Evolutionary conservation across 2,888 invertebrate genomes (phyloP).

Genomic region (Sarcophaga caerulescens): DNA sequence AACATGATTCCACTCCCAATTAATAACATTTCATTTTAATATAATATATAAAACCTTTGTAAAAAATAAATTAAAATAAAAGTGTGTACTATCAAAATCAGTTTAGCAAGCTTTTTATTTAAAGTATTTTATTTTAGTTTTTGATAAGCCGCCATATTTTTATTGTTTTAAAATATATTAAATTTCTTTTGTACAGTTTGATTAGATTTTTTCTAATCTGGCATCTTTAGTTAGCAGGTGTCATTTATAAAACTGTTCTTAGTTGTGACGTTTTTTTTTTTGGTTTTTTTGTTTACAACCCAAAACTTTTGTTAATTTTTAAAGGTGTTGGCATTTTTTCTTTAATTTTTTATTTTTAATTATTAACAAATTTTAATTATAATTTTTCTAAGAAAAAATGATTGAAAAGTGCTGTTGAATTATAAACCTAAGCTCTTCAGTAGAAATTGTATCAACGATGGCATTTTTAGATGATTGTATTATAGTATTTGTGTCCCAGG

Average conservation of each 20-base stretch:
- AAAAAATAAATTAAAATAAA: too few relatives aligned
- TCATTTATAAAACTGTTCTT: constrained; percentile 9
- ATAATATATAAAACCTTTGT: too few relatives aligned
- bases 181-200: too few relatives aligned
- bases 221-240: constrained; percentile 29
- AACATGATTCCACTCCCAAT: too few relatives aligned
- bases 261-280: constrained; percentile 37
- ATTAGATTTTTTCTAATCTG: constrained; percentile 1
- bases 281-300: constrained; percentile 61
- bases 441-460: constrained; percentile 82
- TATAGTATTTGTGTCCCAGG: constrained; percentile 92
- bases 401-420: constrained; percentile 11
- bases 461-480: constrained; percentile 91
- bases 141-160: too few relatives aligned
- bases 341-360: neutral
- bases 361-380: neutral
- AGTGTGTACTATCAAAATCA: too few relatives aligned
- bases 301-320: constrained; percentile 24
- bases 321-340: constrained; percentile 37
- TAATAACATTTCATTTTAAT: too few relatives aligned
- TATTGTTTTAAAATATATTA: too few relatives aligned
- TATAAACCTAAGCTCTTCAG: neutral
- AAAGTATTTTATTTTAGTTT: too few relatives aligned
- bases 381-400: constrained; percentile 40
- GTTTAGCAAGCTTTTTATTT: too few relatives aligned